Evolutionary conservation across 2,113 vertebrate genomes (phyloP), one percentile per base, ranked within the genome.

Genomic region (Pelodiscus sinensis): DNA sequence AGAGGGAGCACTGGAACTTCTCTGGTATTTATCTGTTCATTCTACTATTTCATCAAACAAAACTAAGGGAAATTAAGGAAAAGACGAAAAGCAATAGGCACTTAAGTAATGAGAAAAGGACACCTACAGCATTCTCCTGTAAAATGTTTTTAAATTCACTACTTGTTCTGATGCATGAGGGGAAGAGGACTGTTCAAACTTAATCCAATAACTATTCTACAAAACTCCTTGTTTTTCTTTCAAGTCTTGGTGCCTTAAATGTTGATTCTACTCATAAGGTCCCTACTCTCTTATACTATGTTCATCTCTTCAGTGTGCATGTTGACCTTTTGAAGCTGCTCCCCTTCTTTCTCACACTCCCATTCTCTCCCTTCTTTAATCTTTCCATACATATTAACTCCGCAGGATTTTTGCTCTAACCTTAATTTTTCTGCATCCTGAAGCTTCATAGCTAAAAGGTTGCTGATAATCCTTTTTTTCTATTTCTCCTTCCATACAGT

Each of bases 391-490:
- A 95, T 96, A 97, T 97, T 97, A 97, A 92, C 95, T 94, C 95
- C 92, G 94, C 95, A 85, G 91, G 95, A 96, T 95, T 96, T 95
- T 90, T 95, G 85, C 92, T 92, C 94, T 94, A 95, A 91, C 94
- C 93, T 95, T 96, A 96, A 96, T 97, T 97, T 97, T 95, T 83
- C 95, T 0, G 15, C 92, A 95, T 96, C 94, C 92, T 92, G 92
- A 95, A 95, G 95, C 93, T 97, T 97, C 95, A 95, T 82, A 96
- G 96, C 84, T 95, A 94, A 97, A 97, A 97, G 95, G 96, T 97
- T 97, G 96, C 95, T 93, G 52, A 86, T 97, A 97, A 97, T 97
- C 96, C 96, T 92, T 90, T 97, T 97, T 97, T 95, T 95, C 94
- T 95, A 93, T 97, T 97, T 97, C 96, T 94, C 88, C 94, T 94